These are phyloP conservation scores for Macrosteles quadrilineatus DNA, from an alignment of 1,140 invertebrate species.

Conservation along the genomic window DNA sequence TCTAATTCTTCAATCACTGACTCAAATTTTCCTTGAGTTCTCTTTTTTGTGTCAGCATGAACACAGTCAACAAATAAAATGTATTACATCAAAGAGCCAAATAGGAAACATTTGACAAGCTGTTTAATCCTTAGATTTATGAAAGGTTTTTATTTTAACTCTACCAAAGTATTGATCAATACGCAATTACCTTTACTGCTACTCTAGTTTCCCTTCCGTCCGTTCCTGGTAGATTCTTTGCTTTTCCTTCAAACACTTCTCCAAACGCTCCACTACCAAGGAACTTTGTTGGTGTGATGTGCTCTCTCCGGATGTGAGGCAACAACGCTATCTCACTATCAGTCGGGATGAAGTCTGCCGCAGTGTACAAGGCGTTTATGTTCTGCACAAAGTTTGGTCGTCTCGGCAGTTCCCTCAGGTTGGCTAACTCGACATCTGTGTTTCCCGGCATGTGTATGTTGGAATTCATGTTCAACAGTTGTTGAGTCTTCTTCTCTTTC, in stretches of 20 bases:
- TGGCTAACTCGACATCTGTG: conserved; percentile 83
- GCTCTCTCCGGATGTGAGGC: conserved; percentile 74
- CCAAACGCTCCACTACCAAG: conserved; percentile 96
- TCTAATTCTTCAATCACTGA: too few species aligned
- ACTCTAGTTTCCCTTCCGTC: conserved; percentile 65
- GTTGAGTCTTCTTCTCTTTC: conserved; percentile 60
- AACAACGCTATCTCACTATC: conserved; percentile 69
- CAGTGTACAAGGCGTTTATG: conserved; percentile 77
- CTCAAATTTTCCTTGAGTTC: too few species aligned
- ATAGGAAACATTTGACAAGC: too few species aligned
- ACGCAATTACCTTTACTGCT: conserved; percentile 74
- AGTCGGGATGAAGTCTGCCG: conserved; percentile 38
- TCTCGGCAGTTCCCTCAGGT: conserved; percentile 78
- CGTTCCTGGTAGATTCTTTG: conserved; percentile 61
- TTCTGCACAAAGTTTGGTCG: conserved; percentile 72
- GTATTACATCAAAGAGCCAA: too few species aligned
- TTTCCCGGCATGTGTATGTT: conserved; percentile 44
- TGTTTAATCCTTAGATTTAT: too few species aligned
- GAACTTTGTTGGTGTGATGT: conserved; percentile 83
- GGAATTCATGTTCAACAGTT: conserved; percentile 46
- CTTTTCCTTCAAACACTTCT: conserved; percentile 90
- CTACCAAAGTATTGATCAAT: too few species aligned
- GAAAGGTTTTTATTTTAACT: too few species aligned
- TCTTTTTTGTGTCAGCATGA: too few species aligned
- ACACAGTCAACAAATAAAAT: too few species aligned